These are phyloP conservation scores for Diadophis punctatus DNA, from an alignment of 2,113 vertebrate genomes.

Conservation along the genomic window DNA sequence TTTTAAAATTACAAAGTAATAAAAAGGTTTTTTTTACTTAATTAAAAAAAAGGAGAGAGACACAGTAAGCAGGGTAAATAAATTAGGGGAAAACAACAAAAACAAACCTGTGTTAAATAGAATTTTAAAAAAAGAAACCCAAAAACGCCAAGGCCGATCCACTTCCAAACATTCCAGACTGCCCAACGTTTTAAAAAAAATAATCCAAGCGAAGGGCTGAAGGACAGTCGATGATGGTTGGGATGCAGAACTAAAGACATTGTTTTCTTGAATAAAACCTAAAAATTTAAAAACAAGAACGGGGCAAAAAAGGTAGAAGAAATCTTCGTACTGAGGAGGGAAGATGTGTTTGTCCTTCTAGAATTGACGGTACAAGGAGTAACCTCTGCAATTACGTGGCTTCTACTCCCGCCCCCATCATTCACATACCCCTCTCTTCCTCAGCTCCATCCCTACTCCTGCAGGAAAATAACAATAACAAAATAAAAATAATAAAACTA, in stretches of 20 bases:
- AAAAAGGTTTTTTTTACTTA: conserved; percentile 77
- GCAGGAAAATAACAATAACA: conserved; percentile 25
- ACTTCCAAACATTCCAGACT: conserved; percentile 52
- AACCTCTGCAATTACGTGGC: conserved; percentile 34
- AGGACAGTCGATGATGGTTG: conserved; percentile 47
- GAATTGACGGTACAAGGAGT: conserved; percentile 30
- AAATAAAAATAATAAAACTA: conserved; percentile 35
- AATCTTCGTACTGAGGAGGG: conserved; percentile 33
- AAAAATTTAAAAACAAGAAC: conserved; percentile 53
- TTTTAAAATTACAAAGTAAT: conserved; percentile 86
- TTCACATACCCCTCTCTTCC: conserved; percentile 38
- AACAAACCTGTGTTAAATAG: conserved; percentile 69
- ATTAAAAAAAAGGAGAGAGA: conserved; percentile 71
- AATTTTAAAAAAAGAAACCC: conserved; percentile 48
- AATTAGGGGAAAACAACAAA: conserved; percentile 64
- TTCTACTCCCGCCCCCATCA: conserved; percentile 15
- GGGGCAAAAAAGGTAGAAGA: conserved; percentile 18
- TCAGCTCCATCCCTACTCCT: conserved; percentile 51
- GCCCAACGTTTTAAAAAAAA: conserved; percentile 41
- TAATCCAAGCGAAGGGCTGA: conserved; percentile 44
- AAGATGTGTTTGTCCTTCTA: conserved; percentile 20
- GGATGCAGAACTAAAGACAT: conserved; percentile 51
- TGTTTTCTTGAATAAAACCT: conserved; percentile 52
- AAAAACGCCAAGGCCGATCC: conserved; percentile 47
- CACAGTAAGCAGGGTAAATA: conserved; percentile 65